A percentile compares a stretch with the other conserved stretches of the same genome.
phyloP scores from a whole-genome alignment of 1,140 invertebrate species.

The Aphelinus certus region DNA sequence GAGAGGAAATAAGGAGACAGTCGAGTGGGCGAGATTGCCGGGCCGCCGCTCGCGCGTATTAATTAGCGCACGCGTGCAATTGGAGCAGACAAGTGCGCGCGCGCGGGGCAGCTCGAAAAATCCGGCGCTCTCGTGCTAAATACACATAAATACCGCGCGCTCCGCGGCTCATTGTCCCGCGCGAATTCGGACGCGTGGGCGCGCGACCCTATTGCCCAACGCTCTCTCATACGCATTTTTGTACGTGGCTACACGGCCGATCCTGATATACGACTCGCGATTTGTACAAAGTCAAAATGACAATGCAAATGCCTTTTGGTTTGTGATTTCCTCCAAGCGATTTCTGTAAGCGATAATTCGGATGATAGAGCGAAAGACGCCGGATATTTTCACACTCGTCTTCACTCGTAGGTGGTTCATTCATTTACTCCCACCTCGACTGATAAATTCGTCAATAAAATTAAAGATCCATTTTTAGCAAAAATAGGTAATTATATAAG shows the following conservation, averaged over 20 bases:
- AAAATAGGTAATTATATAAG: no score
- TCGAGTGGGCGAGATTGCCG: neutral
- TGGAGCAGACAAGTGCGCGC: constrained; percentile 43
- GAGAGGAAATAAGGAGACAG: neutral
- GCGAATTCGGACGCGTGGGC: no score
- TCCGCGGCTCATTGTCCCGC: neutral
- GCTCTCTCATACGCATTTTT: no score
- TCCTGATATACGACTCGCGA: no score
- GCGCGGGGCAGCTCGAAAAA: neutral
- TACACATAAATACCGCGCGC: neutral
- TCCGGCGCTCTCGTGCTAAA: neutral
- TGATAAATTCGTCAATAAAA: no score
- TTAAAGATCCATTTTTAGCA: no score
- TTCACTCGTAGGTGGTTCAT: no score
- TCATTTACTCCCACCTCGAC: no score
- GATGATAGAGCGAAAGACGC: no score
- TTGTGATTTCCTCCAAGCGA: neutral
- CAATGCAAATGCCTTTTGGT: neutral
- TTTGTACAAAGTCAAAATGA: constrained; percentile 14
- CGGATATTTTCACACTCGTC: no score
- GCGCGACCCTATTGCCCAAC: no score
- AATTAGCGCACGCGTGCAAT: constrained; percentile 49
- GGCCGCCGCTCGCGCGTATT: constrained; percentile 29
- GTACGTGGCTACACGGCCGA: no score
- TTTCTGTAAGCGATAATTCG: neutral